A percentile compares a stretch with the other conserved stretches of the same genome.
phyloP scores from a whole-genome alignment of 2,888 invertebrate species.

The Rhagium mordax region DNA sequence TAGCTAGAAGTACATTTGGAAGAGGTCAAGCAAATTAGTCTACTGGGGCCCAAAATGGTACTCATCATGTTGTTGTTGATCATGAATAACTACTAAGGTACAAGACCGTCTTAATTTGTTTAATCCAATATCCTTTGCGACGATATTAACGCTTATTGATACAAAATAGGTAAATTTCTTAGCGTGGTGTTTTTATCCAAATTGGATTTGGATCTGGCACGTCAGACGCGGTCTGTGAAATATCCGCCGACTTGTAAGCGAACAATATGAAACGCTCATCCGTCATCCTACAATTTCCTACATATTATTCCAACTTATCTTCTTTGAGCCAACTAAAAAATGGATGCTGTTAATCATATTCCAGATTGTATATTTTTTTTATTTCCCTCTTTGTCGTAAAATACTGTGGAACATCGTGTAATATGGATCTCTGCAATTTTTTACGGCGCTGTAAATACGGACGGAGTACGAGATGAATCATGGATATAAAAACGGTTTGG shows the following conservation, averaged over 20 bases:
- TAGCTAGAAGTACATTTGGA: no score
- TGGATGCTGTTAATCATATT: conserved; percentile 3
- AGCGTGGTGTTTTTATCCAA: not conserved
- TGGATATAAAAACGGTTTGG: not conserved
- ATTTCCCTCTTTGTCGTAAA: conserved; percentile 13
- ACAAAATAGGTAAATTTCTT: no score
- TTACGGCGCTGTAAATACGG: not conserved
- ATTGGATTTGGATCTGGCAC: not conserved
- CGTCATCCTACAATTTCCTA: not conserved
- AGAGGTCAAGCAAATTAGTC: no score
- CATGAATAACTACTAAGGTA: no score
- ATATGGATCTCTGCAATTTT: not conserved
- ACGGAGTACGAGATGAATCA: not conserved
- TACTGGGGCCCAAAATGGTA: no score
- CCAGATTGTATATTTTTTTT: conserved; percentile 1
- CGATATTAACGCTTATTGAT: no score
- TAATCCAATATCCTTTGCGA: no score
- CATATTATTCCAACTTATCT: conserved; percentile 1
- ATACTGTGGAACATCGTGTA: not conserved
- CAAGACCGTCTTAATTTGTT: no score
- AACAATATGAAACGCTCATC: not conserved
- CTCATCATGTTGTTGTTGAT: no score
- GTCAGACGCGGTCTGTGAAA: not conserved
- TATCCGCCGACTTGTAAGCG: not conserved
- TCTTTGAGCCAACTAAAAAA: not conserved